Evolutionary conservation across 2,113 vertebrate genomes (phyloP).

Genomic region (Dipodomys merriami): DNA sequence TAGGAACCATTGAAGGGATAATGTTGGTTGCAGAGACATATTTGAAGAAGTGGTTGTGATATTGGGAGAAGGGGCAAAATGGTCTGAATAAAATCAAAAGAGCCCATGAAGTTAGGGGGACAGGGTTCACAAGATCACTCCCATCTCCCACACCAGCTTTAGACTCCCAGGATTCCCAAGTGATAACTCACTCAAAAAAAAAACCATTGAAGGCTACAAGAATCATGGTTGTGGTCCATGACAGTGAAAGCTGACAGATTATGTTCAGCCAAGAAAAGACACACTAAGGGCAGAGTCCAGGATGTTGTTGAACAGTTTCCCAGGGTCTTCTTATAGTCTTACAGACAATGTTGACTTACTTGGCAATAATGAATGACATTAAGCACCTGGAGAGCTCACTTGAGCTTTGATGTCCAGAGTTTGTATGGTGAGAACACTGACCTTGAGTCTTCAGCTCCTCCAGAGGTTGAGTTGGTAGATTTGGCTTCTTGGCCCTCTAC

Average conservation of each 20-base stretch:
- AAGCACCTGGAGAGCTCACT: not conserved
- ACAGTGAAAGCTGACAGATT: not conserved
- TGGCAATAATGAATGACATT: not conserved
- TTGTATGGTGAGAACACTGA: not conserved
- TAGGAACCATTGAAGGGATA: conserved; percentile 74
- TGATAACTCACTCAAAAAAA: not conserved
- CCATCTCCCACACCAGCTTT: not conserved
- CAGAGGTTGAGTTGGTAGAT: not conserved
- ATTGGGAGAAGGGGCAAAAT: conserved; percentile 7
- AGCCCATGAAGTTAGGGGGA: not conserved
- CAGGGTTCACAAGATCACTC: not conserved
- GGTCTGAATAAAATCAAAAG: conserved; percentile 5
- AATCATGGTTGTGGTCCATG: not conserved
- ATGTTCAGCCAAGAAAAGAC: not conserved
- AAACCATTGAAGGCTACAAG: not conserved
- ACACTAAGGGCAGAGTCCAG: not conserved
- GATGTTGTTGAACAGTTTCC: not conserved
- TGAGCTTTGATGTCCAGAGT: not conserved
- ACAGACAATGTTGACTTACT: not conserved
- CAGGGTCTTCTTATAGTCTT: not conserved
- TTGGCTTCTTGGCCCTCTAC: not conserved
- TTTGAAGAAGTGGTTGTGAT: conserved; percentile 50
- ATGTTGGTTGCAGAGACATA: conserved; percentile 62
- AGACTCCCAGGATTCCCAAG: not conserved
- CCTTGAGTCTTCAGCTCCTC: not conserved